phyloP scores from a whole-genome alignment of 2,113 vertebrate species.

The Python bivittatus region DNA sequence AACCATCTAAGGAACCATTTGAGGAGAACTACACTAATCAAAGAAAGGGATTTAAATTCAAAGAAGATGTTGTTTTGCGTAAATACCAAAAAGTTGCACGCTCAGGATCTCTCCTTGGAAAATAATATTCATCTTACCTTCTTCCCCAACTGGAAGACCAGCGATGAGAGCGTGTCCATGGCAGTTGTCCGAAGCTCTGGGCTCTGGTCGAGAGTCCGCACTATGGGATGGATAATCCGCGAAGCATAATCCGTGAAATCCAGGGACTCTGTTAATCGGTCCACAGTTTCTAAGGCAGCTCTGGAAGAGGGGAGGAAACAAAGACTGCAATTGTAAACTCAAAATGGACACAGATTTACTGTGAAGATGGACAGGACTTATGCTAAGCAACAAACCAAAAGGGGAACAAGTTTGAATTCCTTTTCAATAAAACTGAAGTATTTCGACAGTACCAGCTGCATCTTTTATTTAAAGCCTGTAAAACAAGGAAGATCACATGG shows the following conservation, averaged over 20 bases:
- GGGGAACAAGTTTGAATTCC: no score
- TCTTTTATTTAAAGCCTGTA: neutral
- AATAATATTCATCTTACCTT: conserved; percentile 77
- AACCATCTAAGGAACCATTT: neutral
- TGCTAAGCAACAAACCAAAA: neutral
- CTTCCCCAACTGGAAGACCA: conserved; percentile 97
- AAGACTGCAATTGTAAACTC: neutral
- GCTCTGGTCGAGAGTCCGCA: conserved; percentile 90
- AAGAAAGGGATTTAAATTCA: neutral
- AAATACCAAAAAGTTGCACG: neutral
- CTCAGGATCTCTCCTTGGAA: neutral
- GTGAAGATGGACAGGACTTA: neutral
- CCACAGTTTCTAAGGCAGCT: conserved; percentile 93
- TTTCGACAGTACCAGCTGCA: neutral
- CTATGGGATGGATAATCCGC: conserved; percentile 95
- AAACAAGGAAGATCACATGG: neutral
- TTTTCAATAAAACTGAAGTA: neutral
- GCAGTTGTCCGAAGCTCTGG: conserved; percentile 90
- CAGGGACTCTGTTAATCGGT: conserved; percentile 92
- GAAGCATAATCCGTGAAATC: conserved; percentile 99
- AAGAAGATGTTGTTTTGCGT: neutral
- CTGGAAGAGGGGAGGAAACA: conserved; percentile 60
- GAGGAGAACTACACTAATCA: neutral
- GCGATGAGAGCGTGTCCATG: conserved; percentile 96
- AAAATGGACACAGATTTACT: neutral